A percentile compares a stretch with the other conserved stretches of the same genome.
These are phyloP conservation scores for Lophura nycthemera DNA, from an alignment of 2,113 vertebrate genomes.

Conservation along the genomic window DNA sequence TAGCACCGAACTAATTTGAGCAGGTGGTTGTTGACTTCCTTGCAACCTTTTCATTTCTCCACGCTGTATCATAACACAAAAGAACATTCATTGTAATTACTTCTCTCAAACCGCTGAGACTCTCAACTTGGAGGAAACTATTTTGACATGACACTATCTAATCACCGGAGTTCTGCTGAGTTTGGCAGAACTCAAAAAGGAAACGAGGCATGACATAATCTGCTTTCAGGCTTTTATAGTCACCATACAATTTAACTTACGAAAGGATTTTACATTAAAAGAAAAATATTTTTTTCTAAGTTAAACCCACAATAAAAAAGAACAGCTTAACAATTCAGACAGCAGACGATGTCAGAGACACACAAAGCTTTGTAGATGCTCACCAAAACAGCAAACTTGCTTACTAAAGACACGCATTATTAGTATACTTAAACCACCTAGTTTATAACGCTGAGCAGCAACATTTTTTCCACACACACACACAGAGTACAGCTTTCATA, in stretches of 20 bases:
- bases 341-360: not conserved
- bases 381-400: not conserved
- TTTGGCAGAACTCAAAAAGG: not conserved
- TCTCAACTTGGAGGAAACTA: not conserved
- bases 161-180: not conserved
- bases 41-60: conserved; percentile 11
- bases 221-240: not conserved
- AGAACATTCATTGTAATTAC: not conserved
- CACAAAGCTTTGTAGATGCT: not conserved
- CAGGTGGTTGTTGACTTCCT: not conserved
- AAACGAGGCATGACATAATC: not conserved
- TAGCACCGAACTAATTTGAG: not conserved
- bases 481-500: not conserved
- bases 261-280: not conserved
- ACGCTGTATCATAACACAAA: not conserved
- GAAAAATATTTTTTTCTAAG: not conserved
- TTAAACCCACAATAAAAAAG: not conserved
- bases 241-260: not conserved
- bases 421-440: not conserved
- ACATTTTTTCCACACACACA: not conserved
- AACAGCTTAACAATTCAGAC: not conserved
- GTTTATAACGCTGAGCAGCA: not conserved
- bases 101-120: not conserved
- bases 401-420: conserved; percentile 1
- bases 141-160: not conserved